Conservation (phyloP, 2,797 vertebrate genomes). For the Pseudomugil gertrudae region DNA sequence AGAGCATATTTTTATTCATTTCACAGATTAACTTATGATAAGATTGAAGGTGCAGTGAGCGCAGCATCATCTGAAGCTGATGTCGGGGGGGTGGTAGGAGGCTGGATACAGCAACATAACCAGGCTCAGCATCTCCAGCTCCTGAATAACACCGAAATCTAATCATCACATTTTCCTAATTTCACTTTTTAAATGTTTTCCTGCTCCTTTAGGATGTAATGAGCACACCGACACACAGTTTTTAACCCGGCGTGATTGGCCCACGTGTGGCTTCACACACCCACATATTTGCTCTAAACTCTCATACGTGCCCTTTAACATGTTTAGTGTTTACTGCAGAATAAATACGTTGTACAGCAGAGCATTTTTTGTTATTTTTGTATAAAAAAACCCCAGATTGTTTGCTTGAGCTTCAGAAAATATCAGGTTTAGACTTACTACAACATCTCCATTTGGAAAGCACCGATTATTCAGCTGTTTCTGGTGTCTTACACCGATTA, state of each 20-base stretch:
- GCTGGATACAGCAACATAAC: too few species aligned
- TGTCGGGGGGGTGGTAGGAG: neutral
- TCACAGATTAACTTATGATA: too few species aligned
- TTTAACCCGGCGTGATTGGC: too few species aligned
- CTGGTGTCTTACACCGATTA: conserved; percentile 23
- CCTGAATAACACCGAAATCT: too few species aligned
- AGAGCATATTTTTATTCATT: too few species aligned
- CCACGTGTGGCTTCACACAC: too few species aligned
- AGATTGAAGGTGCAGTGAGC: neutral
- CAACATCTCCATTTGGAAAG: conserved; percentile 9
- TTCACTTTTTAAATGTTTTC: too few species aligned
- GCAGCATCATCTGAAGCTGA: neutral
- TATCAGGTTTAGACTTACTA: neutral
- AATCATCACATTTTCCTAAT: too few species aligned
- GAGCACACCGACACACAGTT: neutral
- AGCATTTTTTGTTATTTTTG: neutral
- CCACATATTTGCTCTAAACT: neutral
- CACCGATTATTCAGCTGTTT: neutral
- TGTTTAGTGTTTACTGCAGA: neutral
- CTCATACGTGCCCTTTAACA: neutral
- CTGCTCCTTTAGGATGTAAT: too few species aligned
- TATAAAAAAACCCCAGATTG: neutral
- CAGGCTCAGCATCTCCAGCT: too few species aligned
- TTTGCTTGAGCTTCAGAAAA: neutral
- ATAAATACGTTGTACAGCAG: neutral